phyloP scores from a whole-genome alignment of 2,888 invertebrate genomes.

The Orchesella flavescens region DNA sequence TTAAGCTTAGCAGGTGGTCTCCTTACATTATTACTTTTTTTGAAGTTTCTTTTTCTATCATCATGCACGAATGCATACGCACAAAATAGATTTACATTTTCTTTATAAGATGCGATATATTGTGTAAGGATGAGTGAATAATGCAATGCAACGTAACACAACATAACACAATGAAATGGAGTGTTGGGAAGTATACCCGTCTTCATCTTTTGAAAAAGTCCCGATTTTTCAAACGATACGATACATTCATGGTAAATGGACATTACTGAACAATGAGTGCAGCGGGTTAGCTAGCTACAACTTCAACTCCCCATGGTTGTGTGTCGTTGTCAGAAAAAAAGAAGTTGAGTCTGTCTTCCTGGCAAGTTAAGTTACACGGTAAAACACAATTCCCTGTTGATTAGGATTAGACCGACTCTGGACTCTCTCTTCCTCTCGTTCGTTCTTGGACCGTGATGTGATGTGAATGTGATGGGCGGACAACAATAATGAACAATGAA shows the following conservation, averaged over 20 bases:
- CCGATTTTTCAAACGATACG: slow-evolving; percentile 43
- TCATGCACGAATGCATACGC: slow-evolving; percentile 45
- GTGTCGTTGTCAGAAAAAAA: slow-evolving; percentile 26
- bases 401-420: slow-evolving; percentile 41
- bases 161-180: too few relatives aligned
- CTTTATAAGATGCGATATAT: too few relatives aligned
- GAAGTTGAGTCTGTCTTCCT: not conserved
- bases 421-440: not conserved
- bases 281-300: slow-evolving; percentile 22
- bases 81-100: slow-evolving; percentile 14
- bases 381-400: slow-evolving; percentile 43
- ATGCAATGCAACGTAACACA: too few relatives aligned
- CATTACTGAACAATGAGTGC: slow-evolving; percentile 47
- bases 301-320: slow-evolving; percentile 38
- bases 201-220: slow-evolving; percentile 28
- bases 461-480: slow-evolving; percentile 55
- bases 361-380: not conserved
- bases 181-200: too few relatives aligned
- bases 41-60: slow-evolving; percentile 10
- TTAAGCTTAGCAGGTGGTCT: slow-evolving; percentile 70
- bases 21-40: slow-evolving; percentile 54
- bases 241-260: slow-evolving; percentile 45
- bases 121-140: too few relatives aligned
- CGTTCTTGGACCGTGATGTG: too few relatives aligned
- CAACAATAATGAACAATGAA: slow-evolving; percentile 67